Percentiles rank a stretch among this genome's conserved stretches.
These are phyloP conservation scores for Dascillus cervinus DNA, from an alignment of 2,888 invertebrate genomes.

Conservation along the genomic window DNA sequence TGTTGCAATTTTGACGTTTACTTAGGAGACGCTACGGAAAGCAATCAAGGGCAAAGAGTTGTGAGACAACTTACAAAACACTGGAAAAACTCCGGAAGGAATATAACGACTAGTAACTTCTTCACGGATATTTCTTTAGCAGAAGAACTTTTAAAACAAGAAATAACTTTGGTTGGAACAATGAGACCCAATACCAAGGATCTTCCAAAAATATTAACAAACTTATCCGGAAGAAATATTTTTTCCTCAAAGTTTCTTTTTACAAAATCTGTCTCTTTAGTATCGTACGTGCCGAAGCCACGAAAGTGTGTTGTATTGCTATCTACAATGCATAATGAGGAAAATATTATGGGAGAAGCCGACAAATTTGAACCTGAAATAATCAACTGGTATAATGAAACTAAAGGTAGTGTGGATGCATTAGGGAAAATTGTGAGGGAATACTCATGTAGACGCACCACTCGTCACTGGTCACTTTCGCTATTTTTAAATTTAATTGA, in stretches of 20 bases:
- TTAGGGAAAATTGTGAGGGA: slow-evolving; percentile 2
- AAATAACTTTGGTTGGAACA: slow-evolving; percentile 3
- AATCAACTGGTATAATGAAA: background rate
- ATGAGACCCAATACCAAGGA: slow-evolving; percentile 5
- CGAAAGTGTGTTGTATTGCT: slow-evolving; percentile 3
- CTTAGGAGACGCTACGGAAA: slow-evolving; percentile 2
- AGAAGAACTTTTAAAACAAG: slow-evolving; percentile 5
- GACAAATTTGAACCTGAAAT: slow-evolving; percentile 3
- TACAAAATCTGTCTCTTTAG: slow-evolving; percentile 4
- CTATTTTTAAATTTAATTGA: slow-evolving; percentile 3
- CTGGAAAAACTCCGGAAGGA: slow-evolving; percentile 5
- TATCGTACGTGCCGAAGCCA: too few species aligned
- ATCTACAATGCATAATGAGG: slow-evolving; percentile 5
- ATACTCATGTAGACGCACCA: slow-evolving; percentile 3
- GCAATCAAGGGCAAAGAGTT: too few species aligned
- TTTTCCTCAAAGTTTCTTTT: slow-evolving; percentile 4
- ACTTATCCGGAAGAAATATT: slow-evolving; percentile 4
- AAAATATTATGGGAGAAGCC: slow-evolving; percentile 1
- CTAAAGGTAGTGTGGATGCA: slow-evolving; percentile 2
- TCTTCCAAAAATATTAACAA: slow-evolving; percentile 4
- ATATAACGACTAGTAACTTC: slow-evolving; percentile 4
- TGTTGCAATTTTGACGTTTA: slow-evolving; percentile 6
- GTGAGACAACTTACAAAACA: slow-evolving; percentile 4
- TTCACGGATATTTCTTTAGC: slow-evolving; percentile 6
- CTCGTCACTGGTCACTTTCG: slow-evolving; percentile 2